These are phyloP conservation scores for Xestia sexstrigata DNA, from an alignment of 2,888 invertebrate species.

Conservation along the genomic window DNA sequence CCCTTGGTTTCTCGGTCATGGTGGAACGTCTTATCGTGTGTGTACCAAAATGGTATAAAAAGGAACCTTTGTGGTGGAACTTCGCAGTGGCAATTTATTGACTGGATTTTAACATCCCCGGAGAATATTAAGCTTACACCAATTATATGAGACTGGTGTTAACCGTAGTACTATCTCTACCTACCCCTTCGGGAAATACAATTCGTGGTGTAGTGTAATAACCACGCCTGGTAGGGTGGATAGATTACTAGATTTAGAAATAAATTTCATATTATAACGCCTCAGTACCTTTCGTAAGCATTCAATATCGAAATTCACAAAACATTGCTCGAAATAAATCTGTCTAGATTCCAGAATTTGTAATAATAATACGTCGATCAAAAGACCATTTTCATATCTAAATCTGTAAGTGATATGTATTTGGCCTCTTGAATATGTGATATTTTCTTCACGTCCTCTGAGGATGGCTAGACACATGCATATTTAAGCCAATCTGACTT, in stretches of 20 bases:
- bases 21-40: background rate
- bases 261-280: slow-evolving; percentile 8
- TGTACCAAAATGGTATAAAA: background rate
- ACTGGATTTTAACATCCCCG: background rate
- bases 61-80: background rate
- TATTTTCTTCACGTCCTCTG: slow-evolving; percentile 2
- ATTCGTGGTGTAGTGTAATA: background rate
- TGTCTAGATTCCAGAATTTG: slow-evolving; percentile 10
- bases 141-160: background rate
- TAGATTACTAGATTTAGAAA: slow-evolving; percentile 22
- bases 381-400: background rate
- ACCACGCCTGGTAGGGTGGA: background rate
- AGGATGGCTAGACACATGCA: background rate
- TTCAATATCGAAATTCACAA: slow-evolving; percentile 30
- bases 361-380: slow-evolving; percentile 14
- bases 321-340: slow-evolving; percentile 16
- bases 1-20: background rate
- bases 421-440: slow-evolving; percentile 18
- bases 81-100: background rate
- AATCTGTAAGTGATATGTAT: slow-evolving; percentile 5
- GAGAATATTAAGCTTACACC: background rate
- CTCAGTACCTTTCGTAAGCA: background rate
- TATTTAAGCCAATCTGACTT: slow-evolving; percentile 3
- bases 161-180: background rate
- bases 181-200: background rate